Base-by-base conservation (phyloP, 2,888 invertebrate genomes). In the Stratiomys singularior region DNA sequence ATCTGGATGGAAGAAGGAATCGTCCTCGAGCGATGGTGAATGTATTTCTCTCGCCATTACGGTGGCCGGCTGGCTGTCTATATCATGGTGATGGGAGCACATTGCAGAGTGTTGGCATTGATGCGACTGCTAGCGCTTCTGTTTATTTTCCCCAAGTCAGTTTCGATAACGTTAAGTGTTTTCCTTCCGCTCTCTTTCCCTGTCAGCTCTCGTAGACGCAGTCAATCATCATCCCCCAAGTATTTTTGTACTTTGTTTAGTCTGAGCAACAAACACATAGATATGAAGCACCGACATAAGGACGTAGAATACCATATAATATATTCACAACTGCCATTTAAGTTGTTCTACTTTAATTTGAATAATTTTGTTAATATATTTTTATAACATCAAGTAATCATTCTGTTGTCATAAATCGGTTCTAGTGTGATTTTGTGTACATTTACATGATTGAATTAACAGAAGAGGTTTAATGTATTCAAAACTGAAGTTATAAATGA, bases 101-200 rank as follows among this genome's bases (percentile, higher is more conserved):
- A 28, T 52, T 60, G 27, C 56, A 18, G 30, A 28, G 64, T 58
- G 52, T 52, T 60, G 27, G 15, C 25, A n/a, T 52, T 52, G 52
- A 52, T 52, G 52, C 4, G 52, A 13, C 3, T 18, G 15, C 52
- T 18, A 52, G 52, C 52, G 52, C 52, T 52, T 52, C 52, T n/a
- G 27, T 21, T 60, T 44, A 52, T 64, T 44, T 44, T 46, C 30
- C 37, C 47, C 64, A 11, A 23, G 52, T 52, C 56, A 23, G 46
- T 64, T 78, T 74, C 71, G 69, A 76, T 76, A 69, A 71, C 71
- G 71, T 46, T 76, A 78, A 76, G 76, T 71, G 78, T 76, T 78
- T 76, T 78, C 44, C 66, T 56, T 60, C 58, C 52, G 25, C 66
- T 44, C 66, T 44, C 76, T 28, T 21, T 37, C 30, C 44, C 25